Evolutionary conservation across 2,797 vertebrate species (phyloP), one percentile per base, ranked within the genome.

Genomic region (Myotis vivesi): DNA sequence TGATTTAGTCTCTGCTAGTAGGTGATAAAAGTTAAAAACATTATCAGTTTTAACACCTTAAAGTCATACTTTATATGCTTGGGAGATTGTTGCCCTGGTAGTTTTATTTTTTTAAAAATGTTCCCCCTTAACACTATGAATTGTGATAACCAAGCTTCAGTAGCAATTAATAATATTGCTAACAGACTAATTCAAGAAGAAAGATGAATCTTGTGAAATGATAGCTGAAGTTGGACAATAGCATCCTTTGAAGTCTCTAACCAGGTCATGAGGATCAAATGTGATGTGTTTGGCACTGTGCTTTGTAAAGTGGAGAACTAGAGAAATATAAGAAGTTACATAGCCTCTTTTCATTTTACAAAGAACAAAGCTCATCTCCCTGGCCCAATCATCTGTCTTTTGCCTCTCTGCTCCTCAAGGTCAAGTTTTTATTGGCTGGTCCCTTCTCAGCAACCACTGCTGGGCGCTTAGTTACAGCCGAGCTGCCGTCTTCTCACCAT

Each of bases 371-470:
- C 25, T 71, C 92, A 53, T 84, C 83, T 81, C 66, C 76, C 49
- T 51, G 85, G 51, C 20, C 12, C 0, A 12, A 30, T 88, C 72
- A 62, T 97, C 77, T 92, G 73, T 95, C 95, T 96, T 96, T 92
- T 81, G 81, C 73, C 51, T 94, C 46, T 95, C 53, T 96, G 49
- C 23, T 93, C 59, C 44, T 94, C 90, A 93, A 96, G 96, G 95
- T 97, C 95, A 96, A 87, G 79, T 55, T 90, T 87, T 92, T 95
- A 92, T 88, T 93, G 93, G 57, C 76, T 87, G 57, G 28, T 59
- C 93, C 41, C 82, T 16, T 16, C 30, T 92, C 69, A 91, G 73
- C 93, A 94, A 20, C 30, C 0, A 6, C 7, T 13, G 64, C 85
- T 93, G 73, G 76, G 55, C 33, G 3, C 73, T 96, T 95, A 83